Conservation (phyloP, 2,797 vertebrate genomes). For the Oryzias dopingdopingensis region DNA sequence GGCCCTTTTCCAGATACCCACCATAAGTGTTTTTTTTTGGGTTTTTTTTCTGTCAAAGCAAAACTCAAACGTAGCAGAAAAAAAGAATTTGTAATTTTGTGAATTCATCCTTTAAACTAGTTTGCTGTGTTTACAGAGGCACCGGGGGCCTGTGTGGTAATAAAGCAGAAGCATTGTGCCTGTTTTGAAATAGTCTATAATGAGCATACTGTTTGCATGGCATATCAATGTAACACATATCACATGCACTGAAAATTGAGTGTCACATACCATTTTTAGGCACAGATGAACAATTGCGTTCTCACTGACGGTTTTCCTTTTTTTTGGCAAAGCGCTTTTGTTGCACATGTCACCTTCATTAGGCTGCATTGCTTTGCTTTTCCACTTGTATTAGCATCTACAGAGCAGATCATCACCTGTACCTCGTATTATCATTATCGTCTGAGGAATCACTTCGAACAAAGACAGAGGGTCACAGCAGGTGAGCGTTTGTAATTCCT, state of each 20-base stretch:
- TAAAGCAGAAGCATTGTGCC: conserved; percentile 5
- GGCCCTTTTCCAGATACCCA: too few relatives aligned
- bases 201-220: conserved; percentile 15
- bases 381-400: conserved; percentile 43
- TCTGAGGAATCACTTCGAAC: conserved; percentile 26
- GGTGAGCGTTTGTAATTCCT: conserved; percentile 36
- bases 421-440: conserved; percentile 52
- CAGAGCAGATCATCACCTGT: conserved; percentile 36
- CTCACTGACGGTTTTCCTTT: conserved; percentile 33
- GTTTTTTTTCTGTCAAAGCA: too few relatives aligned
- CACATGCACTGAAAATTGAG: conserved; percentile 19
- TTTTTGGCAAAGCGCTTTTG: conserved; percentile 45
- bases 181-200: conserved; percentile 13
- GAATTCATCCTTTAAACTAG: conserved; percentile 1
- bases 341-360: conserved; percentile 43
- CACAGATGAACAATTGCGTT: conserved; percentile 16
- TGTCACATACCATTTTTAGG: conserved; percentile 28
- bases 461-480: conserved; percentile 33
- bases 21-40: too few relatives aligned
- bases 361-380: conserved; percentile 46
- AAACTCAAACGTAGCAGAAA: too few relatives aligned
- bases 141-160: neutral
- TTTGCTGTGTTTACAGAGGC: neutral
- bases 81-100: conserved; percentile 1
- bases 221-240: conserved; percentile 27